Evolutionary conservation across 2,113 vertebrate species (phyloP).

Genomic region (Poecile atricapillus): DNA sequence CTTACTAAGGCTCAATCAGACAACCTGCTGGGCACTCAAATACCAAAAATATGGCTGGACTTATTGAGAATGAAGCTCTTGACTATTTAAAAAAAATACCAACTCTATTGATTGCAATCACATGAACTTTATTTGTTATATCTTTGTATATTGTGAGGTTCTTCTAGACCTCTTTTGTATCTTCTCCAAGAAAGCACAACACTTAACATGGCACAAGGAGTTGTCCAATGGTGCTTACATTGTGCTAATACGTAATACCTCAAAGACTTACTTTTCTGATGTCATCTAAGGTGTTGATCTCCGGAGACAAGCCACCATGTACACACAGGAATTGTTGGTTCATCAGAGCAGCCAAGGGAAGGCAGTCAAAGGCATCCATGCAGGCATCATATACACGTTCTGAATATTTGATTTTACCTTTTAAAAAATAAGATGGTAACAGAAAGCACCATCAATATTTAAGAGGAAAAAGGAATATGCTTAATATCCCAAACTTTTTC

Average conservation of each 20-base stretch:
- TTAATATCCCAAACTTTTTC: background rate
- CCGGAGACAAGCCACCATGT: constrained; percentile 95
- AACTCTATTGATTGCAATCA: background rate
- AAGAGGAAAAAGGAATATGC: background rate
- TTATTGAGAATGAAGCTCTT: background rate
- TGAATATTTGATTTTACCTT: constrained; percentile 99
- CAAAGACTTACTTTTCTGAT: constrained; percentile 95
- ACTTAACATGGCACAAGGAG: background rate
- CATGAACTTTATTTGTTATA: background rate
- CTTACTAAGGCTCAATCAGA: background rate
- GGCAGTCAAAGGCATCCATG: constrained; percentile 99
- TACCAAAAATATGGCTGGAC: background rate
- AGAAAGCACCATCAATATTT: background rate
- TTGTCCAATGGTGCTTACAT: background rate
- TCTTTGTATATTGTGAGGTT: background rate
- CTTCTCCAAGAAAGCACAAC: background rate
- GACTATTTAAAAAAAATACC: background rate
- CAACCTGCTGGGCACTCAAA: background rate
- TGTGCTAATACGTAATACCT: background rate
- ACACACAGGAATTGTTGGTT: constrained; percentile 99
- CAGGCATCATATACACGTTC: constrained; percentile 96
- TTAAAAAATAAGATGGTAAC: constrained; percentile 41
- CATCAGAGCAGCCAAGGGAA: constrained; percentile 97
- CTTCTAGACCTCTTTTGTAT: background rate
- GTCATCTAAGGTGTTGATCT: constrained; percentile 98